Evolutionary conservation across 2,797 vertebrate species (phyloP), one percentile per base, ranked within the genome.

Genomic region (Siniperca obscura): DNA sequence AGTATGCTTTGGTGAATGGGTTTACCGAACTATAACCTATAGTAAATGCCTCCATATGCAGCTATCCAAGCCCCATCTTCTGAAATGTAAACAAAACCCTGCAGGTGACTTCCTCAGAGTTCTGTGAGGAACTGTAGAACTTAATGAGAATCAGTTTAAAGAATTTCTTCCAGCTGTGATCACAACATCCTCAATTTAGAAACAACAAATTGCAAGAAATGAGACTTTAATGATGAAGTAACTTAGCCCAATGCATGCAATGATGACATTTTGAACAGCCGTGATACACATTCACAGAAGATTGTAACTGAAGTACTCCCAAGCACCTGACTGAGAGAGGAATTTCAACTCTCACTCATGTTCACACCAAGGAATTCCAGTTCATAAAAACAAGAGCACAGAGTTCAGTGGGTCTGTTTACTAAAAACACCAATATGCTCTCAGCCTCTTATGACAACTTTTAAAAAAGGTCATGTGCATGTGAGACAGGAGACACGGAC

Each of bases 251-350:
- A 44, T 65, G 61, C 44, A 42, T 50, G 19, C 13, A 74, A 5
- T 74, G 38, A 64, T 66, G 10, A 50, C 57, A 76, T 76, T 78
- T 75, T 82, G 60, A 70, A 46, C 3, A 11, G 55, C 27, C 12
- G 21, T 61, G 59, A 57, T 59, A 17, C 68, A 66, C 55, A 38
- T 59, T 57, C 48, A 36, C 36, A 19, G 46, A 68, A 14, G 67
- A 56, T 17, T 53, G 74, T 56, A 66, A 78, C 17, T 60, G 0
- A 66, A 71, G 76, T 42, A 46, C 65, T 60, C 46, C 79, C 73
- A 7, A 75, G 83, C 81, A 88, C 82, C 86, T 90, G 88, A 85
- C 87, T 60, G 84, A 59, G 74, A 86, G 70, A 85, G 80, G 76
- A 83, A 84, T 88, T 76, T 65, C n/a, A 74, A 9, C 82, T 72